Percentiles rank a stretch among this genome's conserved stretches.
These are phyloP conservation scores for Diabrotica virgifera DNA, from an alignment of 1,140 invertebrate genomes.

Conservation along the genomic window DNA sequence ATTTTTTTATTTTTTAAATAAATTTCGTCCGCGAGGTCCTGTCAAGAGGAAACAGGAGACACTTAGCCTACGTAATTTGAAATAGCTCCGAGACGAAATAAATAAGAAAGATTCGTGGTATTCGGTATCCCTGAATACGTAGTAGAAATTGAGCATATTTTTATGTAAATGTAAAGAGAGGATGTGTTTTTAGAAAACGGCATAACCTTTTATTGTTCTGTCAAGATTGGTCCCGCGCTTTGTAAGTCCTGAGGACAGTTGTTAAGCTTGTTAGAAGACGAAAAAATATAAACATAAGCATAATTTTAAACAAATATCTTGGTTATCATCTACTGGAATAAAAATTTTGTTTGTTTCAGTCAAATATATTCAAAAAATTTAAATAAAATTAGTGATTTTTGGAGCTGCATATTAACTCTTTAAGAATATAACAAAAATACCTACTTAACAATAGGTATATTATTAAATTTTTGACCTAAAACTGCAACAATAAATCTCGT, in stretches of 20 bases:
- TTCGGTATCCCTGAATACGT: neutral
- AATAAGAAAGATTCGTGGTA: neutral
- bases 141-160: neutral
- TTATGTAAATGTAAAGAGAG: slow-evolving; percentile 3
- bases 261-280: neutral
- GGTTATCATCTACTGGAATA: too few species aligned
- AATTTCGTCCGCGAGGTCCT: neutral
- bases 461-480: too few species aligned
- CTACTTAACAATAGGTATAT: too few species aligned
- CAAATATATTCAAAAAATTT: too few species aligned
- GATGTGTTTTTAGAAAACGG: neutral
- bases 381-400: too few species aligned
- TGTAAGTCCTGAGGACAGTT: neutral
- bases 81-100: neutral
- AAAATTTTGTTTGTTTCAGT: too few species aligned
- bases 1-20: neutral
- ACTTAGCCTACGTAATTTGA: neutral
- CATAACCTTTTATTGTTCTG: neutral
- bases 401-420: too few species aligned
- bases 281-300: too few species aligned
- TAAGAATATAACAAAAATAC: too few species aligned
- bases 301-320: too few species aligned
- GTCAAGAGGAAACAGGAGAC: neutral
- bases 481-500: too few species aligned
- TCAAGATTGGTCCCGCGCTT: neutral